Conservation (phyloP, 2,113 vertebrate species). For the Colinus virginianus region DNA sequence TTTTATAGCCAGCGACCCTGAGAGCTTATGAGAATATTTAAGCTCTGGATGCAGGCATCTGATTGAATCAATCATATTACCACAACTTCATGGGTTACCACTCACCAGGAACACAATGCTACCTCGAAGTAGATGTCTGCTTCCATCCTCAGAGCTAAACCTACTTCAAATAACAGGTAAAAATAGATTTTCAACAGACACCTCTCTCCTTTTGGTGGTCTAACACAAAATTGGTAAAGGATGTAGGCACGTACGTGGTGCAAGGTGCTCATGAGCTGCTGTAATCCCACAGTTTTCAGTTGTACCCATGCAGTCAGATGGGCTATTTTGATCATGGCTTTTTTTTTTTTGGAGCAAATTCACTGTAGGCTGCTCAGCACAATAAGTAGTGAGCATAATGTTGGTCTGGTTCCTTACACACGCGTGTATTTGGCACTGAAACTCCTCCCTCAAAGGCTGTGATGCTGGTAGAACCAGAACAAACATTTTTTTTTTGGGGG, state of each 20-base stretch:
- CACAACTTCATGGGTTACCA: background rate
- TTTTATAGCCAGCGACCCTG: slow-evolving; percentile 58
- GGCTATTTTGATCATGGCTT: fast-evolving
- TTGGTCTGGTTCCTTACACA: background rate
- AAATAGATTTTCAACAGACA: background rate
- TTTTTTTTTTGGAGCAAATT: background rate
- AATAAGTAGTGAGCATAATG: background rate
- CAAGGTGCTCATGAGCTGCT: background rate
- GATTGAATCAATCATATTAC: background rate
- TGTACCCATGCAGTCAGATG: fast-evolving
- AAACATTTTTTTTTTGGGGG: background rate
- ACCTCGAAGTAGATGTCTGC: background rate
- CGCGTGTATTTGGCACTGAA: background rate
- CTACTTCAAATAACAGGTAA: background rate
- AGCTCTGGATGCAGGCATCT: slow-evolving; percentile 14
- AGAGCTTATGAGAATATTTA: slow-evolving; percentile 56
- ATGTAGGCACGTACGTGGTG: fast-evolving
- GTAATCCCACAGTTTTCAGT: background rate
- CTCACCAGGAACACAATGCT: background rate
- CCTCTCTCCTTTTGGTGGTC: background rate
- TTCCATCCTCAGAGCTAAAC: background rate
- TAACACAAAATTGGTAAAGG: fast-evolving
- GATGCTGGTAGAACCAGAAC: background rate
- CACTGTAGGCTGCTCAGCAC: background rate
- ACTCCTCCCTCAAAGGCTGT: background rate